Conservation (phyloP, 1,140 invertebrate species). For the Glossosoma conforme region DNA sequence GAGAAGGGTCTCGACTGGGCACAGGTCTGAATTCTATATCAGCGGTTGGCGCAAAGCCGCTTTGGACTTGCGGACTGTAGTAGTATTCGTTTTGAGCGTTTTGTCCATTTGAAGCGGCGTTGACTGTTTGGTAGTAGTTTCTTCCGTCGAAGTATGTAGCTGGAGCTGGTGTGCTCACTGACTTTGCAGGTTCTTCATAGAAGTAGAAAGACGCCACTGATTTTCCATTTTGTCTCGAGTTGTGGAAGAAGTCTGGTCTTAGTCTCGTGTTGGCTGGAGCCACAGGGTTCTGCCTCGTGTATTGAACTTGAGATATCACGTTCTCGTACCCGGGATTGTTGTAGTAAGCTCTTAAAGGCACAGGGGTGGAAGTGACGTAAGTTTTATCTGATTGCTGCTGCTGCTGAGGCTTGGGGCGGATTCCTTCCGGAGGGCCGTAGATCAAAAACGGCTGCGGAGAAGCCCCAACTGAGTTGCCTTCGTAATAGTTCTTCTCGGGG, state of each 20-base stretch:
- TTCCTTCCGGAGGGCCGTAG: constrained; percentile 45
- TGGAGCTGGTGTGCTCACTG: constrained; percentile 39
- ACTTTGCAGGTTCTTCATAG: constrained; percentile 51
- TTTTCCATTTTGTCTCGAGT: constrained; percentile 41
- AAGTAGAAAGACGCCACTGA: constrained; percentile 53
- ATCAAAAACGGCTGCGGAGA: constrained; percentile 47
- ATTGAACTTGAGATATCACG: constrained; percentile 49
- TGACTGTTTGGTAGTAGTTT: constrained; percentile 47
- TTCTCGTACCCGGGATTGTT: constrained; percentile 51
- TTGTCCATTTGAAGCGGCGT: constrained; percentile 33
- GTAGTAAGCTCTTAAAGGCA: constrained; percentile 57
- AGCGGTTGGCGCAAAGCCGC: constrained; percentile 38
- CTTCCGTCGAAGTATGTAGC: constrained; percentile 43
- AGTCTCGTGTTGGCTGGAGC: constrained; percentile 18
- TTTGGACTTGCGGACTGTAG: constrained; percentile 34
- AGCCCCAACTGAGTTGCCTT: constrained; percentile 40
- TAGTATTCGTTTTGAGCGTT: constrained; percentile 14
- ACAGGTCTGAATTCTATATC: constrained; percentile 45
- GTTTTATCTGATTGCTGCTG: constrained; percentile 34
- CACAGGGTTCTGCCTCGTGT: constrained; percentile 25
- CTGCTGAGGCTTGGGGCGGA: constrained; percentile 34
- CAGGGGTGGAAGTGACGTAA: constrained; percentile 49
- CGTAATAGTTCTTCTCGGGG: constrained; percentile 38
- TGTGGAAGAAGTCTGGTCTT: constrained; percentile 38
- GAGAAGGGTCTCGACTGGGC: constrained; percentile 38